Evolutionary conservation across 2,888 invertebrate species (phyloP).

Genomic region (Caenorhabditis sp.): DNA sequence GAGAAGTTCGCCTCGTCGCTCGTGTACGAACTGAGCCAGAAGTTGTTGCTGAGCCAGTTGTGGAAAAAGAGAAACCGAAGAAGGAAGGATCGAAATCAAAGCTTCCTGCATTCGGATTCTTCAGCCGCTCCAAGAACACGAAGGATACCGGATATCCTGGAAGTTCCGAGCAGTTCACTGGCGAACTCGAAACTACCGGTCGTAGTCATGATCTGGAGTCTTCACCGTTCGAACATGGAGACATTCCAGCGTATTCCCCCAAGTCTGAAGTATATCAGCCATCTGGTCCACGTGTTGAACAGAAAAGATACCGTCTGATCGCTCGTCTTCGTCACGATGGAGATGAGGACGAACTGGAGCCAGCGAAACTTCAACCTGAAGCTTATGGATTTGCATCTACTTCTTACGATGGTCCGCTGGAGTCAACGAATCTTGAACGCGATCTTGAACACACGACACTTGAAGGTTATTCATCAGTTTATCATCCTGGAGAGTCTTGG

Average conservation of each 20-base stretch:
- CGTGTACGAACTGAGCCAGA: conserved; percentile 16
- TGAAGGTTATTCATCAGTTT: conserved; percentile 29
- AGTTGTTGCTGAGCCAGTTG: conserved; percentile 15
- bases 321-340: conserved; percentile 34
- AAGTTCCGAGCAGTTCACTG: conserved; percentile 48
- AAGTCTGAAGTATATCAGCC: conserved; percentile 17
- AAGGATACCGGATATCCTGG: conserved; percentile 26
- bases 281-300: not conserved
- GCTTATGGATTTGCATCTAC: conserved; percentile 15
- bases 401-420: conserved; percentile 11
- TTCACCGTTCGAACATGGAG: conserved; percentile 23
- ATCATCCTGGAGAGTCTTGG: conserved; percentile 49
- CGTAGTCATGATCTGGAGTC: conserved; percentile 40
- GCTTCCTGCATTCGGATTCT: conserved; percentile 35
- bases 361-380: conserved; percentile 21
- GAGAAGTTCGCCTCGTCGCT: conserved; percentile 36
- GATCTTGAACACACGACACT: conserved; percentile 40
- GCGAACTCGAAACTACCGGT: conserved; percentile 35
- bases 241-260: conserved; percentile 24
- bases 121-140: conserved; percentile 22
- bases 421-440: conserved; percentile 6
- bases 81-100: conserved; percentile 30
- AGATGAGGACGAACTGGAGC: conserved; percentile 26
- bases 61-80: conserved; percentile 33
- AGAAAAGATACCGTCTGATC: conserved; percentile 16